Percentiles rank a stretch among this genome's conserved stretches.
These are phyloP conservation scores for Drosophila leonis DNA, from an alignment of 2,888 invertebrate genomes.

Conservation along the genomic window DNA sequence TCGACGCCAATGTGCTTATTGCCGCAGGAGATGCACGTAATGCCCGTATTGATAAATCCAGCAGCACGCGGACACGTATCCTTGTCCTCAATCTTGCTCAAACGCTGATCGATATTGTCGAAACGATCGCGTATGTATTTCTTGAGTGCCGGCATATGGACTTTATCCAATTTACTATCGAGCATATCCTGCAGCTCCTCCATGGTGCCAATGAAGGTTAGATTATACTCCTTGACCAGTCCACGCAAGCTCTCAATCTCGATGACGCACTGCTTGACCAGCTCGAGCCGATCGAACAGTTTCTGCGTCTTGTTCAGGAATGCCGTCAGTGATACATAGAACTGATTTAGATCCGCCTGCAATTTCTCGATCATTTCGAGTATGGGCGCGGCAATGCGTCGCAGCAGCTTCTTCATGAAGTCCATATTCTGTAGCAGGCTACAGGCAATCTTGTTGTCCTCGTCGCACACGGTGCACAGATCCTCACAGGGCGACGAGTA, in stretches of 20 bases:
- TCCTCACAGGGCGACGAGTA: slow-evolving; percentile 76
- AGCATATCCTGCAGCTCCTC: slow-evolving; percentile 85
- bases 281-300: slow-evolving; percentile 73
- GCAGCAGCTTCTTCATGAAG: slow-evolving; percentile 81
- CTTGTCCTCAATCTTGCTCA: slow-evolving; percentile 59
- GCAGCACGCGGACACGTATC: slow-evolving; percentile 79
- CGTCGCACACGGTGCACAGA: slow-evolving; percentile 79
- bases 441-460: slow-evolving; percentile 79
- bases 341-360: slow-evolving; percentile 55
- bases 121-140: slow-evolving; percentile 76
- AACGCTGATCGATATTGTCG: slow-evolving; percentile 57
- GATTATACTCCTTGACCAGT: slow-evolving; percentile 59
- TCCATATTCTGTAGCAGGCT: slow-evolving; percentile 73
- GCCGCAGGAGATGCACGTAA: slow-evolving; percentile 81
- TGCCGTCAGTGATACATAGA: slow-evolving; percentile 66
- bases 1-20: slow-evolving; percentile 71
- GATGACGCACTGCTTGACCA: slow-evolving; percentile 76
- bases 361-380: slow-evolving; percentile 71
- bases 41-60: slow-evolving; percentile 71
- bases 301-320: slow-evolving; percentile 70
- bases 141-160: slow-evolving; percentile 83
- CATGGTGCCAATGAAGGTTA: slow-evolving; percentile 79
- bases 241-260: slow-evolving; percentile 71
- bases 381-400: slow-evolving; percentile 77
- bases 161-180: slow-evolving; percentile 83